These are phyloP conservation scores for Periplaneta americana DNA, from an alignment of 1,140 invertebrate species.

Conservation along the genomic window DNA sequence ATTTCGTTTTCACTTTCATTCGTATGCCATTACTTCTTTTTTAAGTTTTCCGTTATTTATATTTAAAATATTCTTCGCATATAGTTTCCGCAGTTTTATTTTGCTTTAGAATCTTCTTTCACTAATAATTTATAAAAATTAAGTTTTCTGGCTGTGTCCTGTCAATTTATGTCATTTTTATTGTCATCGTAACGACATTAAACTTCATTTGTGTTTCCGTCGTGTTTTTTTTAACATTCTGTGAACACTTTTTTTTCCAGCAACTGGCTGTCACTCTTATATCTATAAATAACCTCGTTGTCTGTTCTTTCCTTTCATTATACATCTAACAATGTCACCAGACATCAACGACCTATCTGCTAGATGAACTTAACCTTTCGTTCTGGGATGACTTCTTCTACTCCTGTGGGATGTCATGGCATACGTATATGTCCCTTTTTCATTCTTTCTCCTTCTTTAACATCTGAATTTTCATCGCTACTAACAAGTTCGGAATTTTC, in stretches of 20 bases:
- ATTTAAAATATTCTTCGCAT: too few relatives aligned
- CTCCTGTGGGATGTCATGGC: conserved; percentile 71
- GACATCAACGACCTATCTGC: conserved; percentile 87
- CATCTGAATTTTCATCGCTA: conserved; percentile 74
- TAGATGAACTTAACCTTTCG: conserved; percentile 77
- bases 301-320: conserved; percentile 82
- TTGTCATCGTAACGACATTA: too few relatives aligned
- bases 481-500: conserved; percentile 83
- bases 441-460: conserved; percentile 54
- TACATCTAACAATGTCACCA: conserved; percentile 83
- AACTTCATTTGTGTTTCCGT: too few relatives aligned
- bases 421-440: conserved; percentile 80
- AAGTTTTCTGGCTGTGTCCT: too few relatives aligned
- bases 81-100: too few relatives aligned
- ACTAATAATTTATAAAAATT: too few relatives aligned
- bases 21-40: too few relatives aligned
- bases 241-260: conserved; percentile 79
- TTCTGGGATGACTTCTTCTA: conserved; percentile 64
- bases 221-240: too few relatives aligned
- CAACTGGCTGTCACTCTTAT: conserved; percentile 74
- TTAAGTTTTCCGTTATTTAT: too few relatives aligned
- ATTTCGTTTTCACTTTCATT: too few relatives aligned
- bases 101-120: too few relatives aligned
- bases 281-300: conserved; percentile 83
- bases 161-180: too few relatives aligned